Conservation (phyloP, 2,797 vertebrate genomes). For the Myotis daubentonii region DNA sequence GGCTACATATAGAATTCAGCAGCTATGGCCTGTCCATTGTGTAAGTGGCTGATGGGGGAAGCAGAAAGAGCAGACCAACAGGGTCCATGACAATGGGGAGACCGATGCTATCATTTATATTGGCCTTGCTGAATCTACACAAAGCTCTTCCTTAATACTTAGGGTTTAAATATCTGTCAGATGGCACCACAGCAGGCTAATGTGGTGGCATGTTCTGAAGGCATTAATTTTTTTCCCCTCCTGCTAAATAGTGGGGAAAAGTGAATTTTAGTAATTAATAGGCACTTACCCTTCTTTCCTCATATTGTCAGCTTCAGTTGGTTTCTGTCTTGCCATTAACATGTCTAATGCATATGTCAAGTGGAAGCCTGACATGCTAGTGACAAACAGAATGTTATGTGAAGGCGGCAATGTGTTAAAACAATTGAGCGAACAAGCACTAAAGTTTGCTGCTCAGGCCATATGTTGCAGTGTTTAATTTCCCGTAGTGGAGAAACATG, state of each 20-base stretch:
- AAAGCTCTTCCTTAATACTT: constrained; percentile 64
- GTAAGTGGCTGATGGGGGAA: constrained; percentile 28
- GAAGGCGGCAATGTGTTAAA: constrained; percentile 90
- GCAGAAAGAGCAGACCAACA: not conserved
- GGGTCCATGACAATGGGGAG: not conserved
- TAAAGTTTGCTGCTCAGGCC: constrained; percentile 88
- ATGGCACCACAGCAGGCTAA: constrained; percentile 84
- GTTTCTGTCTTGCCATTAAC: constrained; percentile 86
- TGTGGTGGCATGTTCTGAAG: constrained; percentile 78
- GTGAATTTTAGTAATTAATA: constrained; percentile 85
- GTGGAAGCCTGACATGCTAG: constrained; percentile 83
- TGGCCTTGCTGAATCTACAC: constrained; percentile 70
- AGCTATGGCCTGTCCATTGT: constrained; percentile 21
- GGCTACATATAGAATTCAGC: constrained; percentile 39
- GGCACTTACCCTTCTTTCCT: constrained; percentile 86
- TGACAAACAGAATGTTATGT: constrained; percentile 87
- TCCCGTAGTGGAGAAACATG: constrained; percentile 87
- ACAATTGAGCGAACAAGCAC: constrained; percentile 88
- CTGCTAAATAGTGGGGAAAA: constrained; percentile 81
- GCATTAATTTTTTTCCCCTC: constrained; percentile 70
- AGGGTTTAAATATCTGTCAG: constrained; percentile 81
- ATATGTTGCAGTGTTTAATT: constrained; percentile 91
- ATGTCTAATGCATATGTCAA: constrained; percentile 88
- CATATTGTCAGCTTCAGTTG: constrained; percentile 86
- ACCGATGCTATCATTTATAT: not conserved